These are phyloP conservation scores for Anagrus nilaparvatae DNA, from an alignment of 1,140 invertebrate genomes.

Conservation along the genomic window DNA sequence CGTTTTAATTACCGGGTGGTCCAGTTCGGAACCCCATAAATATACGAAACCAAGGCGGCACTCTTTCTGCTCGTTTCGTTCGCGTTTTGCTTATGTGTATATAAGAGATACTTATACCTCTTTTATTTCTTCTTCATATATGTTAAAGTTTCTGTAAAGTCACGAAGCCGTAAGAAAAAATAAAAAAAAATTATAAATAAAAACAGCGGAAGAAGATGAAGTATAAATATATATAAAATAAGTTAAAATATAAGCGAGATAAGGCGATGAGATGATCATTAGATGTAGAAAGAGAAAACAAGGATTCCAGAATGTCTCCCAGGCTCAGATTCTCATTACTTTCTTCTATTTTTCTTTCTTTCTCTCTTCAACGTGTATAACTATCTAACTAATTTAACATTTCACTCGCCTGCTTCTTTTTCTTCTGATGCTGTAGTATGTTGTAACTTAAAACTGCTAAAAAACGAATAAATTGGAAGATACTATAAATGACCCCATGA, in stretches of 20 bases:
- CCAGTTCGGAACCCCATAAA: constrained; percentile 37
- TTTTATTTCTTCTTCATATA: constrained; percentile 5
- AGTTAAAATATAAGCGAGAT: too few species aligned
- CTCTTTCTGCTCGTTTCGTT: constrained; percentile 24
- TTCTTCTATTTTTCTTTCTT: constrained; percentile 8
- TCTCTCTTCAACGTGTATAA: too few species aligned
- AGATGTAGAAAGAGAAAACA: neutral
- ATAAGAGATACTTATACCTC: constrained; percentile 13
- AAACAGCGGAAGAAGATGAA: constrained; percentile 1
- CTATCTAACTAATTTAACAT: too few species aligned
- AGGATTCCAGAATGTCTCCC: constrained; percentile 10
- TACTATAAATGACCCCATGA: too few species aligned
- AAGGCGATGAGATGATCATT: neutral
- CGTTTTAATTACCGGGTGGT: constrained; percentile 39
- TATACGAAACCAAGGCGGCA: constrained; percentile 32
- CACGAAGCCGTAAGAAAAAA: neutral
- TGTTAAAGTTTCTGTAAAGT: too few species aligned
- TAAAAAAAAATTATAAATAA: constrained; percentile 5
- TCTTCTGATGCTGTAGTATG: too few species aligned
- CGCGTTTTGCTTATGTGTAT: too few species aligned
- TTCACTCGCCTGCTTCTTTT: too few species aligned
- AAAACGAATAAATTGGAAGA: too few species aligned
- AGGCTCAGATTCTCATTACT: too few species aligned
- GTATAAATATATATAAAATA: too few species aligned
- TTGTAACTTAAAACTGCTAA: too few species aligned